Base-by-base conservation (phyloP, 2,113 vertebrate genomes). In the Dipodomys ordii region DNA sequence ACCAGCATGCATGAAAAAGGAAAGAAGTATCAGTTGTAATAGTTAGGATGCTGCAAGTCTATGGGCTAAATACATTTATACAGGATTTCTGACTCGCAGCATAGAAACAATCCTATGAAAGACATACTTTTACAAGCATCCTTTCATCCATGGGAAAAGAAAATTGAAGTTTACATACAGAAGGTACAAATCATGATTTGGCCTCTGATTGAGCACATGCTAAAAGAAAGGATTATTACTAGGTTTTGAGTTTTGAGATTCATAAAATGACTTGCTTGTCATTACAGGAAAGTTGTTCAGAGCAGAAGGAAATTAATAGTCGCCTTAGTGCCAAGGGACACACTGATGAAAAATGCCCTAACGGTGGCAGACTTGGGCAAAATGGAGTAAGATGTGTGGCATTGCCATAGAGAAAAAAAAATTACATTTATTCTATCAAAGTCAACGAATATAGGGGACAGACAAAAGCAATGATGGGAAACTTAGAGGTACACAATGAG, bases 1-100 rank as follows among this genome's bases (percentile, higher is more conserved):
- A 57, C 53, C 53, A 57, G 16, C 15, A 16, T 57, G 53, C 53
- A 57, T 57, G 53, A 57, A 57, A 57, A 57, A 57, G 53, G 53
- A 16, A 57, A 77, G 27, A 90, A 93, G 80, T 53, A 83, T 53
- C 76, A 87, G 35, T 57, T 90, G 65, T 79, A 93, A 94, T 44
- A 74, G 27, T 71, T 77, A 71, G 73, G 87, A 89, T 7, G 32
- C 64, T 87, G 32, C 11, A 28, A 80, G 20, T 72, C 27, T 82
- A 74, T 49, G 9, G 32, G 39, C 77, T 90, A 72, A 87, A 16
- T 11, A 72, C 81, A 62, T 67, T 88, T 32, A 79, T 27, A 88
- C n/a, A 23, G 7, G 62, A 64, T 25, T 64, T 64, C 62, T 57
- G 53, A 57, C 35, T 16, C 15, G 15, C 12, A 57, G 12, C 53